Evolutionary conservation across 1,140 invertebrate species (phyloP), one percentile per base, ranked within the genome.

Genomic region (Drosophila pectinifera): DNA sequence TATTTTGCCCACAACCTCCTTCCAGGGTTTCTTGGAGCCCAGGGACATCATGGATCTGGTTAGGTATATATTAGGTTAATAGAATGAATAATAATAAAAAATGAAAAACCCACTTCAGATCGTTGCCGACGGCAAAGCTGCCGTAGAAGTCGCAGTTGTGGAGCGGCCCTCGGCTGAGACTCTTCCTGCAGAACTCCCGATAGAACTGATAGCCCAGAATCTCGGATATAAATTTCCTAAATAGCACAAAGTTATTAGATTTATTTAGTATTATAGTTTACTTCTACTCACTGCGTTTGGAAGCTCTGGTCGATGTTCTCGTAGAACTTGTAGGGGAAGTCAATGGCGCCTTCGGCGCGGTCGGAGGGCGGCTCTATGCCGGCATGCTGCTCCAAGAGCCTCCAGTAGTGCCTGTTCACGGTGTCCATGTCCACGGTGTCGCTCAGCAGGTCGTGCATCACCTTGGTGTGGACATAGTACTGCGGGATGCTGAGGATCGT

Each of bases 71-170:
- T 1, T 7, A 38, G 18, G 7, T 28, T 16, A 31, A 36, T 2
- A 16, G 13, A 2, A 2, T 8, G 8, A n/a, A 13, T 45, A 20
- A 20, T 3, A 26, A 6, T 4, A 13, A 1, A 41, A 6, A 5
- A 0, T 5, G 1, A n/a, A 10, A 31, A 4, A 46, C 34, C 31
- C 46, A 91, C 91, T 79, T 92, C 1, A 95, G 69, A 38, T 90
- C 69, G 24, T 90, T 82, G 39, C 93, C 93, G 2, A 94, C 94
- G 34, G 80, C 88, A 2, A 65, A 78, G 42, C 92, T 93, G 18
- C 93, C 80, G 72, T 92, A 93, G 62, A 95, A 94, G 80, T 95
- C 95, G 80, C 95, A 95, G 55, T 92, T 93, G 78, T 96, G 93
- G 4, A 94, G 73, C 1, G 92, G 93, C 0, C 78, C 68, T 1